Conservation (phyloP, 2,888 invertebrate genomes). For the Didymodactylos carnosus region DNA sequence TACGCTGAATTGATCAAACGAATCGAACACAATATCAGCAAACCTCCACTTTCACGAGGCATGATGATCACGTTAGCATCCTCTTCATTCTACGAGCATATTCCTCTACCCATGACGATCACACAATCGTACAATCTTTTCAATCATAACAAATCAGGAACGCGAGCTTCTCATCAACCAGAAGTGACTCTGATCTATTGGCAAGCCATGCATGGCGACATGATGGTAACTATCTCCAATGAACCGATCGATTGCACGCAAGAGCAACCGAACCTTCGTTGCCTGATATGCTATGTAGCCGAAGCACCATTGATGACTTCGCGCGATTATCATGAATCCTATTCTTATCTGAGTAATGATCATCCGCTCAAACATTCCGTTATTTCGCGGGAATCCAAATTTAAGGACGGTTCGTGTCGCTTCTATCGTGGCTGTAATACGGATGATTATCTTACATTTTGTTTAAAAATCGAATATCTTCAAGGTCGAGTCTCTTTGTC, state of each 20-base stretch:
- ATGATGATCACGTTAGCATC: background rate
- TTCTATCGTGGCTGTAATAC: background rate
- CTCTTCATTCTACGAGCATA: background rate
- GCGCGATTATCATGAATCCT: background rate
- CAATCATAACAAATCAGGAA: no score
- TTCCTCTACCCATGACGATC: background rate
- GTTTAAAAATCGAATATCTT: background rate
- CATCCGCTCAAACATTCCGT: background rate
- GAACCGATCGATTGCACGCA: background rate
- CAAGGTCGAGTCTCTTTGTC: background rate
- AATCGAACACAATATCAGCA: no score
- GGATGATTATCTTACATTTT: background rate
- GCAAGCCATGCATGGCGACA: background rate
- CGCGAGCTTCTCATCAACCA: background rate
- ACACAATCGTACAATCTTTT: background rate
- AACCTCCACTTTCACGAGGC: background rate
- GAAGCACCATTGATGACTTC: background rate
- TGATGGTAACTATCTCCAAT: background rate
- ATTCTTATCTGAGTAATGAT: background rate
- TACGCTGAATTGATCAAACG: no score
- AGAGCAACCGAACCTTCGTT: background rate
- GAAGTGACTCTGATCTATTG: background rate
- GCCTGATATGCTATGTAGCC: background rate
- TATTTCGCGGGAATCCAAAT: background rate
- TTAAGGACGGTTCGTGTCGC: background rate